Base-by-base conservation (phyloP, 2,113 vertebrate genomes). In the Proteles cristata region DNA sequence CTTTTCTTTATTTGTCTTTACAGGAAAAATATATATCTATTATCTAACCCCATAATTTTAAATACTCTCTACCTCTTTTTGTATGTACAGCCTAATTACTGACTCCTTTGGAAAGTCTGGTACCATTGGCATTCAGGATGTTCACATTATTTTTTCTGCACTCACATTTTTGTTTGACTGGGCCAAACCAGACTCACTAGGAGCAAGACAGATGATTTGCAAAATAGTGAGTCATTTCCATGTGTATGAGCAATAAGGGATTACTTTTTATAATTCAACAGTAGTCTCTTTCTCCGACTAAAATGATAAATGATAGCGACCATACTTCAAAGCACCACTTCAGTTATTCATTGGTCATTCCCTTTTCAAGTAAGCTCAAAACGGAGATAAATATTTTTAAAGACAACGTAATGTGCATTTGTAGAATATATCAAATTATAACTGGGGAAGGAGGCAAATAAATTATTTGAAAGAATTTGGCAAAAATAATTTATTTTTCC, bases 361-460 rank as follows among this genome's bases (percentile, higher is more conserved):
- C 25, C 35, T 71, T 88, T 91, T 83, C 61, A 31, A 94, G 65
- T 53, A 88, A 90, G 69, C 25, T 96, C 55, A 93, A 93, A 61
- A 58, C 7, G 5, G 80, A 95, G 58, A 87, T 53, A 96, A 93
- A 96, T 90, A 87, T 96, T 92, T 95, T 83, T 43, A 73, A 95
- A 96, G 48, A 69, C 65, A 95, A 89, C n/a, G 35, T 61, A 91
- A 88, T 86, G 55, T 88, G 69, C 21, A 63, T 94, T 95, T 90
- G 50, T 43, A 68, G 35, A 31, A 74, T 58, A 84, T 43, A 81
- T 9, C 68, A 26, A 76, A 74, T 55, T 69, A 76, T 88, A 80
- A 88, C 35, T 45, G 45, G 48, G 83, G 5, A 69, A 96, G 2
- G 19, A 8, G 45, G 25, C 12, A 87, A 97, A 87, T 76, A 87